phyloP scores from a whole-genome alignment of 2,113 vertebrate genomes.

The Glareola pratincola region DNA sequence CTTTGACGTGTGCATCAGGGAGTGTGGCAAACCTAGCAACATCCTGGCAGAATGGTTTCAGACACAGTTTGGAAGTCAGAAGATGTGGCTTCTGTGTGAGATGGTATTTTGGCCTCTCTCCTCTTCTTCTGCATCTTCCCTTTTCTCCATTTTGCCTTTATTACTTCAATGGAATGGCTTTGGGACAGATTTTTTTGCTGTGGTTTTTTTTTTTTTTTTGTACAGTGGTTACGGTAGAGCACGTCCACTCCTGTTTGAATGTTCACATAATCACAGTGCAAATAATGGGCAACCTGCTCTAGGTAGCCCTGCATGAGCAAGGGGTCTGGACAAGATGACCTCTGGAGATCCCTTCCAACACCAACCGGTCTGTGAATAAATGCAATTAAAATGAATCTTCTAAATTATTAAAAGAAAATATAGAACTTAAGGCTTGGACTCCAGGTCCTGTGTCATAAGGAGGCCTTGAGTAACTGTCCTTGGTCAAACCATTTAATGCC shows the following conservation, averaged over 20 bases:
- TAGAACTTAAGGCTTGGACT: background rate
- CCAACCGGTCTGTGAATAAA: background rate
- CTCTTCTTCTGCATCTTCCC: background rate
- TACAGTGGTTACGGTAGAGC: background rate
- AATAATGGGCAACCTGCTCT: background rate
- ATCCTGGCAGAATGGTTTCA: background rate
- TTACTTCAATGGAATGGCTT: background rate
- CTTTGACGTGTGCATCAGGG: background rate
- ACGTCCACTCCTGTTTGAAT: background rate
- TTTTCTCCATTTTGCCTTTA: background rate
- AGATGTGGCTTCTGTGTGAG: background rate
- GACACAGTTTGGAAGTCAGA: background rate
- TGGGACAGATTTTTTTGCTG: background rate
- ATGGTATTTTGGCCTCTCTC: no score
- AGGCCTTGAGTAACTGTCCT: background rate
- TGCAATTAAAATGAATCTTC: background rate
- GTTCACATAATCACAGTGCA: background rate
- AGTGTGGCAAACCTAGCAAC: background rate
- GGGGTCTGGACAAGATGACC: background rate
- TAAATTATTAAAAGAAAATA: background rate
- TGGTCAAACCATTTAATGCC: background rate
- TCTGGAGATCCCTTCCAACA: background rate
- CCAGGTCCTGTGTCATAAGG: background rate
- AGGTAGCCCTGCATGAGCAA: background rate
- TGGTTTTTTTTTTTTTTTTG: no score